These are phyloP conservation scores for Hartigia nigra DNA, from an alignment of 2,888 invertebrate genomes.

Conservation along the genomic window DNA sequence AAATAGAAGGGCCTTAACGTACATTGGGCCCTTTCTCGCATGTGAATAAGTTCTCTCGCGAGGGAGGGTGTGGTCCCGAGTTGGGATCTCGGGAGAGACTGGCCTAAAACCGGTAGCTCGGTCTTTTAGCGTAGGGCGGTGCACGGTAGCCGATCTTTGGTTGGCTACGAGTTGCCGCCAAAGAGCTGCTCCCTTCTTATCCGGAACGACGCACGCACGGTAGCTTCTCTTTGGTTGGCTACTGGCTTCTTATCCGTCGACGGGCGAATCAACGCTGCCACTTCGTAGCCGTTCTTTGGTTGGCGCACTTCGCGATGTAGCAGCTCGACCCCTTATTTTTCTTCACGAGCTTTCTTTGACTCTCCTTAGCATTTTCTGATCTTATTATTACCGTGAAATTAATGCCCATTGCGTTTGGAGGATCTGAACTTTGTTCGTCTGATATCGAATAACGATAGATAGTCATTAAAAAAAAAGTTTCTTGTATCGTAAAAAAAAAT, in stretches of 20 bases:
- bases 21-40: slow-evolving; percentile 26
- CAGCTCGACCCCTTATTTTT: not conserved
- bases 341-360: not conserved
- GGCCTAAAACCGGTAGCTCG: slow-evolving; percentile 63
- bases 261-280: not conserved
- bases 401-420: not conserved
- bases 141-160: slow-evolving; percentile 63
- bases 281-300: not conserved
- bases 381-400: not conserved
- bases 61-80: slow-evolving; percentile 51
- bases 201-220: slow-evolving; percentile 48
- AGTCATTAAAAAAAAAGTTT: no score
- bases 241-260: slow-evolving; percentile 37
- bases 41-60: slow-evolving; percentile 23
- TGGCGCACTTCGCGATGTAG: not conserved
- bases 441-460: not conserved
- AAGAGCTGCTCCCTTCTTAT: slow-evolving; percentile 27
- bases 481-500: not conserved
- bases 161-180: slow-evolving; percentile 54
- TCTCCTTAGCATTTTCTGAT: not conserved
- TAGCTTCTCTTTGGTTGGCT: slow-evolving; percentile 54
- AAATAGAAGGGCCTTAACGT: slow-evolving; percentile 21
- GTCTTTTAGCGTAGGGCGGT: slow-evolving; percentile 62
- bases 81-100: slow-evolving; percentile 47
- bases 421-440: slow-evolving; percentile 28